A percentile compares a stretch with the other conserved stretches of the same genome.
Evolutionary conservation across 2,888 invertebrate genomes (phyloP).

Genomic region (Isoperla grammatica): DNA sequence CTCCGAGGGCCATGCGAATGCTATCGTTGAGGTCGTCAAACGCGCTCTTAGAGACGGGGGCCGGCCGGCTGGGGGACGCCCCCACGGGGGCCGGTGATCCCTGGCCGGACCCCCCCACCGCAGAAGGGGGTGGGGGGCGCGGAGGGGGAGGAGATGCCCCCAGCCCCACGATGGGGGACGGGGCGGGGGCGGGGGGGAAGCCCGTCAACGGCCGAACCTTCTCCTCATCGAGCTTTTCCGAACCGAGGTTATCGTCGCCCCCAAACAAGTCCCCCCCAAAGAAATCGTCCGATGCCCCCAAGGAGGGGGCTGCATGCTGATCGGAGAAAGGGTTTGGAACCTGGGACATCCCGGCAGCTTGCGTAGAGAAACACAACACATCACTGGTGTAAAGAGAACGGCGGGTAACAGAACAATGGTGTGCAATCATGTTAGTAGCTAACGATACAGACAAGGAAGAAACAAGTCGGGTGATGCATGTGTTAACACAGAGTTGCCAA

Average conservation of each 20-base stretch:
- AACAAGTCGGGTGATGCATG: too few relatives aligned
- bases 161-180: slow-evolving; percentile 35
- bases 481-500: too few relatives aligned
- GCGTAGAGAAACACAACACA: slow-evolving; percentile 39
- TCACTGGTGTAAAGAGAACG: too few relatives aligned
- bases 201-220: too few relatives aligned
- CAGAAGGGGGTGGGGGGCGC: slow-evolving; percentile 44
- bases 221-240: slow-evolving; percentile 20
- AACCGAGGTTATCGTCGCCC: slow-evolving; percentile 32
- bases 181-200: slow-evolving; percentile 25
- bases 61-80: slow-evolving; percentile 32
- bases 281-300: slow-evolving; percentile 21
- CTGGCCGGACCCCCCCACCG: slow-evolving; percentile 38
- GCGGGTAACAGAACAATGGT: too few relatives aligned
- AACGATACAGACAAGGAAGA: too few relatives aligned
- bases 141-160: slow-evolving; percentile 44
- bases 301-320: slow-evolving; percentile 23
- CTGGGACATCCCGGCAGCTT: slow-evolving; percentile 46
- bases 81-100: slow-evolving; percentile 43
- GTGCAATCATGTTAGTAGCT: too few relatives aligned
- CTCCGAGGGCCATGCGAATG: slow-evolving; percentile 61
- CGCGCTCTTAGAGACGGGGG: slow-evolving; percentile 54
- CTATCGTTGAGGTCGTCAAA: slow-evolving; percentile 64
- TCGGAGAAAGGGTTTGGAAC: slow-evolving; percentile 49
- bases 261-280: slow-evolving; percentile 24